Evolutionary conservation across 2,797 vertebrate genomes (phyloP), one percentile per base, ranked within the genome.

Genomic region (Gymnothorax reevesii): DNA sequence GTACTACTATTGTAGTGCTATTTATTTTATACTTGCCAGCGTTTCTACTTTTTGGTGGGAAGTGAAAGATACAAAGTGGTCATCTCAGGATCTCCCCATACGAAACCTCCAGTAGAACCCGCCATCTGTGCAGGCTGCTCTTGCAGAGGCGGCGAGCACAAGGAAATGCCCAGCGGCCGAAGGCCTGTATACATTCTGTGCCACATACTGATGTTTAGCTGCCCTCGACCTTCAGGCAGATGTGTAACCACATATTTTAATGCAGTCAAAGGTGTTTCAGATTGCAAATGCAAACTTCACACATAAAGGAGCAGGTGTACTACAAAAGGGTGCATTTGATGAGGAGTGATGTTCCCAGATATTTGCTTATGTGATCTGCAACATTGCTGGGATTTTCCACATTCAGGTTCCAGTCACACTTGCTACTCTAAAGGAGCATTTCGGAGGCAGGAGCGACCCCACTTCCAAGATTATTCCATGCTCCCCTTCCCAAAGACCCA

Each of bases 181-280:
- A 55, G 77, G 49, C 77, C 77, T 80, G 20, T 22, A 52, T 42
- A 80, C 77, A 42, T 54, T 49, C 25, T 80, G 77, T 80, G 77
- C 77, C 69, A 80, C 77, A 80, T 80, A 17, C 22, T 17, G 77
- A 3, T 80, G 52, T 80, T 42, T 52, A 13, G 77, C 77, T 17
- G 33, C 77, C 33, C 42, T 80, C 77, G 22, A 80, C 42, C 77
- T 80, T 55, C 77, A 80, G n/a, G 33, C 77, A 80, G 42, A 80
- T 42, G 33, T 42, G 33, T 42, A 1, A 2, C 33, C 42, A 12
- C 52, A 80, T 42, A 55, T 80, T n/a, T 49, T 42, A 49, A 49
- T 49, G 42, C 77, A 54, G 22, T 80, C 77, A 49, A 80, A 80
- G 77, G 33, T 80, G 77, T 80, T 80, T 80, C 77, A 80, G 42